These are phyloP conservation scores for Anser brachyrhynchus DNA, from an alignment of 2,113 vertebrate species.

Conservation along the genomic window DNA sequence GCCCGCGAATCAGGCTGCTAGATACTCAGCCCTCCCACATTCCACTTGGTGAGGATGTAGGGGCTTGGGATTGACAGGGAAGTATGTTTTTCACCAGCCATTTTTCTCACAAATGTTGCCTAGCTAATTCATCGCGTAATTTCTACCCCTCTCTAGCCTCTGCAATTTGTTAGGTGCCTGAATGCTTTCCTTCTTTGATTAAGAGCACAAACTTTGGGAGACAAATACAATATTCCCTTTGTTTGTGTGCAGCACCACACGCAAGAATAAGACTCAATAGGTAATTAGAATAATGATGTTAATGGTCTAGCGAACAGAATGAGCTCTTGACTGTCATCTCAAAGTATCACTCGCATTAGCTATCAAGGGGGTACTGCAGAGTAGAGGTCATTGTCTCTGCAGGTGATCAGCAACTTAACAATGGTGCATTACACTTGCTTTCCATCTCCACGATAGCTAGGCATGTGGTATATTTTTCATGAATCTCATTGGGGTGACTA, in stretches of 20 bases:
- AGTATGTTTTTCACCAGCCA: background rate
- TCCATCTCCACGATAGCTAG: background rate
- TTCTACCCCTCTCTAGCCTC: background rate
- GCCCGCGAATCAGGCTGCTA: constrained; percentile 16
- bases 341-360: background rate
- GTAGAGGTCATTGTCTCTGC: constrained; percentile 31
- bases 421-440: background rate
- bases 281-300: constrained; percentile 38
- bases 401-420: constrained; percentile 42
- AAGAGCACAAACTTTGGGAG: constrained; percentile 21
- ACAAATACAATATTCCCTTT: constrained; percentile 46
- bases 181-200: constrained; percentile 12
- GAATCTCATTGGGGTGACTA: background rate
- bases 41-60: background rate
- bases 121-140: constrained; percentile 1
- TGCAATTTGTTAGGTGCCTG: background rate
- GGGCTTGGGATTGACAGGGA: background rate
- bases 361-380: constrained; percentile 1
- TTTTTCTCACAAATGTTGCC: background rate
- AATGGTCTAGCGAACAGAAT: constrained; percentile 51
- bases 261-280: constrained; percentile 4
- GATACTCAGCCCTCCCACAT: background rate
- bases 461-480: background rate
- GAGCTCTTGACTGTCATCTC: constrained; percentile 5
- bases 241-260: constrained; percentile 52